Percentiles rank a stretch among this genome's conserved stretches.
These are phyloP conservation scores for Sorex araneus DNA, from an alignment of 2,113 vertebrate species.

Conservation along the genomic window DNA sequence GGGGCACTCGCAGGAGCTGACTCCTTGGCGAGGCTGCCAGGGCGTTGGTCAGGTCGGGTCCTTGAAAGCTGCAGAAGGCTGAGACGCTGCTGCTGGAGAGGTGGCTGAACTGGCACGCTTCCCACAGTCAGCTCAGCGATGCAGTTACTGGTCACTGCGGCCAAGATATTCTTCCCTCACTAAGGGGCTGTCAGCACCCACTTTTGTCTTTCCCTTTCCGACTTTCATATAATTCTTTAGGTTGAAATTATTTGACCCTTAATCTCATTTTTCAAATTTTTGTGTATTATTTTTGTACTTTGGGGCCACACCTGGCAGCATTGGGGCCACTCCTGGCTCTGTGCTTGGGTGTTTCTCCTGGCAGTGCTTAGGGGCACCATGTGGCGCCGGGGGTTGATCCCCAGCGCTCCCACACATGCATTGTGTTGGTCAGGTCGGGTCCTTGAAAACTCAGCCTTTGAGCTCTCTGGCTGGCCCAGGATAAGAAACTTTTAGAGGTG, in stretches of 20 bases:
- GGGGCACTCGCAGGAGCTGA: background rate
- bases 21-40: constrained; percentile 39
- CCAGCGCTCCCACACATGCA: no score
- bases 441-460: no score
- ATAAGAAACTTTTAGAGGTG: background rate
- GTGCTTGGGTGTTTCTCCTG: no score
- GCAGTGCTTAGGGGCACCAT: no score
- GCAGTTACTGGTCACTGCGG: background rate
- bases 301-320: background rate
- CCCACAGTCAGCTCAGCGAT: background rate
- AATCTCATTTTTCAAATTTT: background rate
- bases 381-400: no score
- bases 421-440: no score
- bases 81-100: no score
- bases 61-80: background rate
- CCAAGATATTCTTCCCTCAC: background rate
- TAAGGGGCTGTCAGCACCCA: background rate
- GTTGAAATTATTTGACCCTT: constrained; percentile 46
- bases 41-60: background rate
- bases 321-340: no score
- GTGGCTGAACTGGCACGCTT: background rate
- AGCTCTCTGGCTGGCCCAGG: background rate
- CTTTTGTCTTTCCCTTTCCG: constrained; percentile 32
- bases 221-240: constrained; percentile 35
- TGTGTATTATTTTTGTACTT: background rate